Conservation (phyloP, 2,797 vertebrate species). For the Pelochelys cantorii region DNA sequence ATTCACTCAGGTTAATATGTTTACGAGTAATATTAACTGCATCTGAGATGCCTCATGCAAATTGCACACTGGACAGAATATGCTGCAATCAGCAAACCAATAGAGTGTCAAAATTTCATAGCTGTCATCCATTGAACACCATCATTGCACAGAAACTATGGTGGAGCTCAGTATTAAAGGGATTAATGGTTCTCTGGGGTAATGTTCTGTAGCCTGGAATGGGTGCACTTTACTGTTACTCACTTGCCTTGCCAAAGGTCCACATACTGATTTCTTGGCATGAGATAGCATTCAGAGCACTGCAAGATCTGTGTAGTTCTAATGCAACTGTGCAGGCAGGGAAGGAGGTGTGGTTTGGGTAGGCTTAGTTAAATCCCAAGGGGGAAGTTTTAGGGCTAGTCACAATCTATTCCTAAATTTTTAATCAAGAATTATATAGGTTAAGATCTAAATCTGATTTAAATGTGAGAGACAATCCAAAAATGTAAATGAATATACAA, state of each 20-base stretch:
- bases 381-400: neutral
- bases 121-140: neutral
- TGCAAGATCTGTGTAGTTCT: neutral
- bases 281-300: neutral
- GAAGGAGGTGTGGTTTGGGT: neutral
- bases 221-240: neutral
- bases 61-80: neutral
- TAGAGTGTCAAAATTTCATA: neutral
- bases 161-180: neutral
- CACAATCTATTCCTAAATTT: accelerated
- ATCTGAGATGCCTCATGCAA: neutral
- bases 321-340: too few relatives aligned
- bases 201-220: accelerated
- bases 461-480: neutral
- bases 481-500: neutral
- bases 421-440: neutral
- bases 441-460: accelerated
- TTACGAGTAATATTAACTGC: slow-evolving; percentile 15
- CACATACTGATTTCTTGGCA: neutral
- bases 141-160: neutral
- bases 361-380: accelerated
- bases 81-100: neutral
- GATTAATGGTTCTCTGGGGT: neutral
- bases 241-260: neutral
- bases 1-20: neutral